Evolutionary conservation across 2,797 vertebrate genomes (phyloP), one percentile per base, ranked within the genome.

Genomic region (Macrochelys suwanniensis): DNA sequence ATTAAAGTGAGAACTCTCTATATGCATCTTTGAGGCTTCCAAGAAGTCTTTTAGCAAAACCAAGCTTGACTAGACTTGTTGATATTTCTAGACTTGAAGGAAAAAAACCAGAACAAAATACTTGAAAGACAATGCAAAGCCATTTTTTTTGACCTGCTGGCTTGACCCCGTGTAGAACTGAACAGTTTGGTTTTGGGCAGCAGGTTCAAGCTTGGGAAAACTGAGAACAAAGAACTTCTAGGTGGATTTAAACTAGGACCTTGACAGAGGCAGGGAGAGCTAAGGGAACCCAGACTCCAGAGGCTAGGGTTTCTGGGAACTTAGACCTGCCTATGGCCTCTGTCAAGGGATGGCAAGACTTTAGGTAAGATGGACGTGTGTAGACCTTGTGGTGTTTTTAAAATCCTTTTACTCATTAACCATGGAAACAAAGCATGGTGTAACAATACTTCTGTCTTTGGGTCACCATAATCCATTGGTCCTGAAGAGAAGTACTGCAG

Each of bases 401-500:
- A 74, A 74, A 74, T 74, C 68, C 68, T 74, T 10, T 74, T 25
- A 23, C 21, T 74, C 54, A 56, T 56, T 56, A 56, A 56, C 54
- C 9, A 25, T 56, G 25, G 54, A 25, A 56, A 56, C 54, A 56
- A 56, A 56, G 54, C 54, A 56, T 71, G 37, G 10, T 71, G 4
- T 12, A 42, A 71, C 7, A 42, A 71, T 61, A 13, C 28, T 65
- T 65, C 15, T 65, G 15, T n/a, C 31, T 65, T 65, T 65, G 31
- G 15, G 59, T 65, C 15, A n/a, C 15, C n/a, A 13, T 65, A 65
- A 65, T 33, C 31, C 59, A 16, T 31, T 65, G 59, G 12, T 65
- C 71, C 28, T 51, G 84, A 82, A 95, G 93, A 94, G 97, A 96
- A 56, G 7, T 1, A 49, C 89, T 74, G 79, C 85, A 96, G 82